These are phyloP conservation scores for Parambassis ranga DNA, from an alignment of 2,797 vertebrate genomes.

Conservation along the genomic window DNA sequence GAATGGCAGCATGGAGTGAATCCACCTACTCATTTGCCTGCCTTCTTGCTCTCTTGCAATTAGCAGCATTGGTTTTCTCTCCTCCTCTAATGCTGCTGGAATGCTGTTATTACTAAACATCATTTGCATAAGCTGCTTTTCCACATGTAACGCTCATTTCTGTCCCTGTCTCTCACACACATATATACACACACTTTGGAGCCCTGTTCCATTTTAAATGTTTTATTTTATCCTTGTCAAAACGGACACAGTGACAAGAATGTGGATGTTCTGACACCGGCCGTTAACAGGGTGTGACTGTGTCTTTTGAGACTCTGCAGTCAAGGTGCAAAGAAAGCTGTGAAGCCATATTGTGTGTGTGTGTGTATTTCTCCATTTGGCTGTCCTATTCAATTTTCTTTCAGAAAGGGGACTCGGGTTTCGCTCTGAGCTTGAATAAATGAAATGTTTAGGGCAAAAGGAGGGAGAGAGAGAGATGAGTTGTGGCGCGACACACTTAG, in stretches of 20 bases:
- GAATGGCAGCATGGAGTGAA: constrained; percentile 48
- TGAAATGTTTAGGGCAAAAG: constrained; percentile 47
- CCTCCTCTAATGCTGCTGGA: constrained; percentile 55
- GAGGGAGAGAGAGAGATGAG: constrained; percentile 1
- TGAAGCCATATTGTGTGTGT: constrained; percentile 37
- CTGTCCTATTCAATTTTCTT: constrained; percentile 19
- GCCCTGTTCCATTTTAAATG: constrained; percentile 45
- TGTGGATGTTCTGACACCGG: constrained; percentile 22
- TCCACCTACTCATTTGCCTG: constrained; percentile 54
- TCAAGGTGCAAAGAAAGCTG: constrained; percentile 48
- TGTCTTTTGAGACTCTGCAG: constrained; percentile 27
- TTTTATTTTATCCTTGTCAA: constrained; percentile 19
- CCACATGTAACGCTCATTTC: constrained; percentile 57
- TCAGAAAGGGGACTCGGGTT: constrained; percentile 19
- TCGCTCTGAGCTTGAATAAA: constrained; percentile 52
- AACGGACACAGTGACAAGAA: constrained; percentile 37
- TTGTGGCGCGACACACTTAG: constrained; percentile 50
- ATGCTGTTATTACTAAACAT: constrained; percentile 67
- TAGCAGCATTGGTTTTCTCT: constrained; percentile 55
- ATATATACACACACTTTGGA: too few species aligned
- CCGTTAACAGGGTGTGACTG: constrained; percentile 28
- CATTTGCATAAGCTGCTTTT: constrained; percentile 76
- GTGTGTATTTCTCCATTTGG: constrained; percentile 36
- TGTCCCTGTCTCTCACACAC: constrained; percentile 33
- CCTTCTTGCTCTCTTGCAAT: constrained; percentile 61